These are phyloP conservation scores for Delichon dasypus DNA, from an alignment of 2,797 vertebrate genomes.

Conservation along the genomic window DNA sequence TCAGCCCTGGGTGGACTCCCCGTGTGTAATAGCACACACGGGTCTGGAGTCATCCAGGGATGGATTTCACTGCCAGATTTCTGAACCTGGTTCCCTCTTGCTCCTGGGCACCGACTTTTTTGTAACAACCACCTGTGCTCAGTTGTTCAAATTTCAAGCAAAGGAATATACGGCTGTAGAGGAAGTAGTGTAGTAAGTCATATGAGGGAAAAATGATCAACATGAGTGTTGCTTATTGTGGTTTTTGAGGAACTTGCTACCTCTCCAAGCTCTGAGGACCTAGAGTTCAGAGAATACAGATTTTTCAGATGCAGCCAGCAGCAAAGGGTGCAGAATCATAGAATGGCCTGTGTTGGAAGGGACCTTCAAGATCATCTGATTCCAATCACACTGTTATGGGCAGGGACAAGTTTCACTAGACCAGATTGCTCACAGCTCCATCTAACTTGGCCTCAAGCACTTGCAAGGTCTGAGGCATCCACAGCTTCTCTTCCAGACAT, in stretches of 20 bases:
- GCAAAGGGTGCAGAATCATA: background rate
- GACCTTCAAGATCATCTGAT: background rate
- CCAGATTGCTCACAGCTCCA: background rate
- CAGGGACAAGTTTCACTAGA: background rate
- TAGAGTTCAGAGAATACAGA: background rate
- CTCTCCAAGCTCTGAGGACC: too few relatives aligned
- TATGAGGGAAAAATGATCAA: background rate
- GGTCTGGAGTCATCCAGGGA: rapidly evolving
- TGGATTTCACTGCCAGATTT: background rate
- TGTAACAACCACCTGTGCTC: rapidly evolving
- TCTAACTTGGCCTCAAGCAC: background rate
- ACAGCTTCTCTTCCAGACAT: background rate
- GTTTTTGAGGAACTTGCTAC: background rate
- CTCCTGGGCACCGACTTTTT: rapidly evolving
- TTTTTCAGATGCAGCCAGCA: rapidly evolving
- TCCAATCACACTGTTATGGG: background rate
- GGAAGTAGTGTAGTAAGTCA: background rate
- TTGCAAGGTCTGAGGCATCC: background rate
- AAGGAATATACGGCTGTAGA: background rate
- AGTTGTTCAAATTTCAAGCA: background rate
- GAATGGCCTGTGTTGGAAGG: background rate
- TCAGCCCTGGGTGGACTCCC: rapidly evolving
- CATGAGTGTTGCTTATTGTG: background rate
- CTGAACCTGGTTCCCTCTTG: rapidly evolving
- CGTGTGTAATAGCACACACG: rapidly evolving